Conservation (phyloP, 2,888 invertebrate genomes). For the Polydrusus tereticollis region DNA sequence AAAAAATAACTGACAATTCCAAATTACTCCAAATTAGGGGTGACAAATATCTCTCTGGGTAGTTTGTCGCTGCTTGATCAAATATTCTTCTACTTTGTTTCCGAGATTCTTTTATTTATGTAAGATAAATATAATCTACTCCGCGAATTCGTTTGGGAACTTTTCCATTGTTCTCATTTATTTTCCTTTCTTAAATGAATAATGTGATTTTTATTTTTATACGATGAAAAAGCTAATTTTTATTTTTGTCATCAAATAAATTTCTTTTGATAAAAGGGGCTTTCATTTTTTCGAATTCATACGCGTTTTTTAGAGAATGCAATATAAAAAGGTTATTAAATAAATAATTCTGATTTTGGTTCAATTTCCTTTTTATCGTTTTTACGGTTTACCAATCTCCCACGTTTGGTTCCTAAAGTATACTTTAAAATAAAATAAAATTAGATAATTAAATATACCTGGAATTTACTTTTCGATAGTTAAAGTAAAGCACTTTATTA, state of each 20-base stretch:
- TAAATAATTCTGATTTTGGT: no score
- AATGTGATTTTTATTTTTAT: conserved; percentile 15
- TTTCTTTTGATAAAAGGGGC: not conserved
- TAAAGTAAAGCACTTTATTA: no score
- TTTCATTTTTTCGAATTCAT: not conserved
- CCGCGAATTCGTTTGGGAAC: conserved; percentile 21
- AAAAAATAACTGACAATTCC: not conserved
- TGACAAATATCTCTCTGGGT: conserved; percentile 23
- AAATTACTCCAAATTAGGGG: conserved; percentile 6
- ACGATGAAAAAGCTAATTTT: conserved; percentile 1
- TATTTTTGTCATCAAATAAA: not conserved
- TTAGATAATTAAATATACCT: no score
- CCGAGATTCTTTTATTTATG: conserved; percentile 26
- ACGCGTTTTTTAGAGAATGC: not conserved
- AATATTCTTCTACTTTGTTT: conserved; percentile 33
- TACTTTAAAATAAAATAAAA: no score
- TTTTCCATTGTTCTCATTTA: conserved; percentile 25
- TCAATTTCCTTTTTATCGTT: no score
- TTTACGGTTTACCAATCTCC: no score
- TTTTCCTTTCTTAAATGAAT: conserved; percentile 29
- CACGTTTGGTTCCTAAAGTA: no score
- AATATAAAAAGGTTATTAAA: not conserved
- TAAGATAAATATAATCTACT: conserved; percentile 30
- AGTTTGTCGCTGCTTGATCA: conserved; percentile 27
- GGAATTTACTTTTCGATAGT: no score